Base-by-base conservation (phyloP, 2,797 vertebrate species). In the Xyrichtys novacula region DNA sequence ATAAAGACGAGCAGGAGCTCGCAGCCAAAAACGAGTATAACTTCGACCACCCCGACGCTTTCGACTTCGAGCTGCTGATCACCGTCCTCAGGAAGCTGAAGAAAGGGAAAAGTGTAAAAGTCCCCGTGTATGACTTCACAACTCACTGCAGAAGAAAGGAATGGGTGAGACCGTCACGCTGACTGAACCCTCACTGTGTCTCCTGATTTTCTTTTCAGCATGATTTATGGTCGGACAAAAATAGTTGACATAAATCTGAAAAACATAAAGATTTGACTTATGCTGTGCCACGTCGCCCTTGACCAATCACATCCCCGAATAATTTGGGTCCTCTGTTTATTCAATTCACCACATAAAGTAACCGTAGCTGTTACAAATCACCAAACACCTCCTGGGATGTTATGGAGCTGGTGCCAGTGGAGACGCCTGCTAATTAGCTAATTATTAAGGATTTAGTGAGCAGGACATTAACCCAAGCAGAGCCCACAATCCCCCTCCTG, bases 81-180 rank as follows among this genome's bases (percentile, higher is more conserved):
- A 93, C 77, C 0, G 93, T 96, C 10, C 87, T 97, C 32, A 90
- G 95, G 16, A 96, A 96, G 84, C 92, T 97, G 28, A 97, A 97
- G 90, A 96, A 96, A 59, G 96, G 96, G 28, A 96, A 96, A 71
- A 96, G 96, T n/a, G 91, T 96, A 73, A 97, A 96, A 75, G 96
- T 97, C 34, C 96, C 96, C 0, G 95, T 96, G 7, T 97, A 96
- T 0, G 95, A 97, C 88, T 97, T 96, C 85, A 96, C 93, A 10
- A 91, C 89, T 0, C 96, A 97, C 93, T 93, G 92, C 85, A 93
- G 96, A 15, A 90, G 95, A 67, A 96, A 96, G 38, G 95, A 96
- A 76, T 96, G 96, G 95, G 96, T 96, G 77, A 54, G 94, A 38
- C 28, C 16, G 12, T 26, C 12, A 39, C n/a, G 48, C 42, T 26